Evolutionary conservation across 2,888 invertebrate species (phyloP).

Genomic region (Choreutis nemorana): DNA sequence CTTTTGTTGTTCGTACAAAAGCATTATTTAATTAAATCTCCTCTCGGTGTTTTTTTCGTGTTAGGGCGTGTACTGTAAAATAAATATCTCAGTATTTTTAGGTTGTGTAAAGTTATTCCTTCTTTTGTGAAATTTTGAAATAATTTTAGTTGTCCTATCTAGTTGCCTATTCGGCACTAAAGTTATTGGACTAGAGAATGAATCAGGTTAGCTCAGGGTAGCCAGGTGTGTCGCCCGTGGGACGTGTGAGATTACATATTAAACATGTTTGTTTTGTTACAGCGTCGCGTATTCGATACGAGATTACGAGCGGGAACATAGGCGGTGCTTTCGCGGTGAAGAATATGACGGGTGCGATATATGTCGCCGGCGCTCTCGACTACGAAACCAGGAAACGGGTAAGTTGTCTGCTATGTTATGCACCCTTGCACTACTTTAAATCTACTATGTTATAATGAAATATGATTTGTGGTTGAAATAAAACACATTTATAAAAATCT

Average conservation of each 20-base stretch:
- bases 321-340: slow-evolving; percentile 98
- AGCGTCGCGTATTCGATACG: slow-evolving; percentile 99
- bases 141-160: too few relatives aligned
- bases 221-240: too few relatives aligned
- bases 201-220: too few relatives aligned
- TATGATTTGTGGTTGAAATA: too few relatives aligned
- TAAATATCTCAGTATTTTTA: slow-evolving; percentile 10
- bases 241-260: too few relatives aligned
- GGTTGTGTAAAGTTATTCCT: slow-evolving; percentile 3
- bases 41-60: not conserved
- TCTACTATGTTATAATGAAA: not conserved
- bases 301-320: slow-evolving; percentile 99
- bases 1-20: too few relatives aligned
- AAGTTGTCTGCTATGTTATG: slow-evolving; percentile 52
- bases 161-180: too few relatives aligned
- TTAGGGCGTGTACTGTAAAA: slow-evolving; percentile 11
- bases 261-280: slow-evolving; percentile 50
- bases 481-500: too few relatives aligned
- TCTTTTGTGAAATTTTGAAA: too few relatives aligned
- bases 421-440: not conserved
- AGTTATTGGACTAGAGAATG: too few relatives aligned
- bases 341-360: slow-evolving; percentile 98
- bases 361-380: slow-evolving; percentile 96
- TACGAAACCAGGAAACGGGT: slow-evolving; percentile 96
- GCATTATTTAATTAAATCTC: slow-evolving; percentile 10